Percentiles rank a stretch among this genome's conserved stretches.
Evolutionary conservation across 2,797 vertebrate genomes (phyloP).

Genomic region (Huso huso): DNA sequence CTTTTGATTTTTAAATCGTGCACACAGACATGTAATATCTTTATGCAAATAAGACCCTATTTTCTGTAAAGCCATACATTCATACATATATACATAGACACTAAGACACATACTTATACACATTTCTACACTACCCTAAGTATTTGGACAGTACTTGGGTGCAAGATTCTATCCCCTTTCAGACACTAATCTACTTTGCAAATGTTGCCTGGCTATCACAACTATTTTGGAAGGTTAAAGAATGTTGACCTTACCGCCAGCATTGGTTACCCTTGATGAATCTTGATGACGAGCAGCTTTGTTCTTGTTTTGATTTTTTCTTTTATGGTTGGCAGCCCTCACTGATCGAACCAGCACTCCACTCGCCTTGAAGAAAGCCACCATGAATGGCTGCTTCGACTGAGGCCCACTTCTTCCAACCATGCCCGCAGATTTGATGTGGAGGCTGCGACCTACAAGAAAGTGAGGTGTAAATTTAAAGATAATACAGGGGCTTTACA

Average conservation of each 20-base stretch:
- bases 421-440: slow-evolving; percentile 90
- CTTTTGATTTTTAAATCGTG: too few relatives aligned
- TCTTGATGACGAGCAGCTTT: slow-evolving; percentile 83
- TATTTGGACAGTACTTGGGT: too few relatives aligned
- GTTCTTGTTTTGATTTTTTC: slow-evolving; percentile 87
- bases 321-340: slow-evolving; percentile 81
- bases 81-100: not conserved
- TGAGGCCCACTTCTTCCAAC: slow-evolving; percentile 90
- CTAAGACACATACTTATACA: not conserved
- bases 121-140: too few relatives aligned
- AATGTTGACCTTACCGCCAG: slow-evolving; percentile 64
- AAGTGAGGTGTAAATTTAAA: not conserved
- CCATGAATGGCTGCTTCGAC: slow-evolving; percentile 95
- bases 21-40: too few relatives aligned
- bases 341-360: slow-evolving; percentile 92
- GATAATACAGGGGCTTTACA: not conserved
- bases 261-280: slow-evolving; percentile 69
- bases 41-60: not conserved
- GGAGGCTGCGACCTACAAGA: slow-evolving; percentile 82
- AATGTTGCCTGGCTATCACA: too few relatives aligned
- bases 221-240: not conserved
- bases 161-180: too few relatives aligned
- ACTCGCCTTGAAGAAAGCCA: slow-evolving; percentile 98
- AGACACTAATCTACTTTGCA: too few relatives aligned
- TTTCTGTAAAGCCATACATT: not conserved